These are phyloP conservation scores for Serranus cabrilla DNA, from an alignment of 2,797 vertebrate genomes.

Conservation along the genomic window DNA sequence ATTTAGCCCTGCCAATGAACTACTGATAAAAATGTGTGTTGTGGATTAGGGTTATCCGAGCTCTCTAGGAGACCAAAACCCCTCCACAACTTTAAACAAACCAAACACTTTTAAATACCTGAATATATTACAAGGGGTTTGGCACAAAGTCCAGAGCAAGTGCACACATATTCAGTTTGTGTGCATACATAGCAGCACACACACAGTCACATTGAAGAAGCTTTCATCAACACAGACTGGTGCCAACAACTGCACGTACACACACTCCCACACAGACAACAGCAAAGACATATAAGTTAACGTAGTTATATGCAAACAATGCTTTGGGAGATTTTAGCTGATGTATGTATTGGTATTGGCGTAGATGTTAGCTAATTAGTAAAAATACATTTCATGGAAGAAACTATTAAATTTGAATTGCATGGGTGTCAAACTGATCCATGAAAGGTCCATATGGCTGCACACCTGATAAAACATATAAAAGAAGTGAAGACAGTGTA, in stretches of 20 bases:
- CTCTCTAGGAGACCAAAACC: constrained; percentile 86
- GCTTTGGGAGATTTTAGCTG: neutral
- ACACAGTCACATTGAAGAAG: constrained; percentile 8
- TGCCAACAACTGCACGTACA: neutral
- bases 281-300: neutral
- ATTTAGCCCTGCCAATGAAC: constrained; percentile 89
- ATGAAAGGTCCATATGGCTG: too few species aligned
- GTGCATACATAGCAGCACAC: constrained; percentile 4
- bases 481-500: too few species aligned
- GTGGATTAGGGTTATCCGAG: constrained; percentile 86
- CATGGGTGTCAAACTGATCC: too few species aligned
- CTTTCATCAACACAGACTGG: constrained; percentile 9
- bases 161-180: constrained; percentile 39
- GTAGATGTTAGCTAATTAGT: neutral
- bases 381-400: neutral
- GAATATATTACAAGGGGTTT: constrained; percentile 83
- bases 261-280: neutral
- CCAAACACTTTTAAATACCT: constrained; percentile 86
- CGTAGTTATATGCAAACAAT: too few species aligned
- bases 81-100: constrained; percentile 87
- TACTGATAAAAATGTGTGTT: constrained; percentile 91
- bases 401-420: too few species aligned
- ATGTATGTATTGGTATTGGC: neutral
- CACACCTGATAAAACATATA: too few species aligned
- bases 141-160: constrained; percentile 63